These are phyloP conservation scores for Chondrilla cf. caribensis DNA, from an alignment of 37 sponge, comb jelly and placozoan genomes.

Conservation along the genomic window DNA sequence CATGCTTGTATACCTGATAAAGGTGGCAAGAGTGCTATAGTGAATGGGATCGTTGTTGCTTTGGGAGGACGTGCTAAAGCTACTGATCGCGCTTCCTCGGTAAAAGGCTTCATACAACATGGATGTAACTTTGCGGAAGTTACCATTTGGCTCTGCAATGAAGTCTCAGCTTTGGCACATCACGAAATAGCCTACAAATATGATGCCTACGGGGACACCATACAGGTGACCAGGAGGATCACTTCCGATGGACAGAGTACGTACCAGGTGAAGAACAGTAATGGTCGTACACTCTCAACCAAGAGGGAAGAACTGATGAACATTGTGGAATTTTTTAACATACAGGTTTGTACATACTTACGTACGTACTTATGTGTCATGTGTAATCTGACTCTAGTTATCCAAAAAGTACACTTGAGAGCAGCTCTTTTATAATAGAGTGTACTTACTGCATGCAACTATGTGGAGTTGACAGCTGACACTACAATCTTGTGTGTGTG, in stretches of 20 bases:
- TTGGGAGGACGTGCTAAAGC: constrained; percentile 84
- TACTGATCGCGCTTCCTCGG: constrained; percentile 80
- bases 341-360: constrained; percentile 57
- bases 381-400: too few species aligned
- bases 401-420: neutral
- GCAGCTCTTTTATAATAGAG: too few species aligned
- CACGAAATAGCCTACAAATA: constrained; percentile 32
- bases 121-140: constrained; percentile 68
- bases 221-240: constrained; percentile 67
- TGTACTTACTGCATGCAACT: too few species aligned
- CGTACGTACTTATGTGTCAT: neutral
- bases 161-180: constrained; percentile 34
- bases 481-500: too few species aligned
- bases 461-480: too few species aligned
- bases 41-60: constrained; percentile 91
- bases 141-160: constrained; percentile 57
- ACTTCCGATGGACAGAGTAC: constrained; percentile 54
- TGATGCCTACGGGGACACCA: constrained; percentile 69
- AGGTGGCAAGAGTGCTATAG: constrained; percentile 98
- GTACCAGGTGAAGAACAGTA: constrained; percentile 72
- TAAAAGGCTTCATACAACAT: constrained; percentile 82
- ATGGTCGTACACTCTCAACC: constrained; percentile 51
- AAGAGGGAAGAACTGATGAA: constrained; percentile 82
- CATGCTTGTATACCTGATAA: too few species aligned
- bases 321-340: constrained; percentile 82